Percentiles rank a stretch among this genome's conserved stretches.
Conservation (phyloP, 2,888 invertebrate species). For the Acanthosepion lycidas region DNA sequence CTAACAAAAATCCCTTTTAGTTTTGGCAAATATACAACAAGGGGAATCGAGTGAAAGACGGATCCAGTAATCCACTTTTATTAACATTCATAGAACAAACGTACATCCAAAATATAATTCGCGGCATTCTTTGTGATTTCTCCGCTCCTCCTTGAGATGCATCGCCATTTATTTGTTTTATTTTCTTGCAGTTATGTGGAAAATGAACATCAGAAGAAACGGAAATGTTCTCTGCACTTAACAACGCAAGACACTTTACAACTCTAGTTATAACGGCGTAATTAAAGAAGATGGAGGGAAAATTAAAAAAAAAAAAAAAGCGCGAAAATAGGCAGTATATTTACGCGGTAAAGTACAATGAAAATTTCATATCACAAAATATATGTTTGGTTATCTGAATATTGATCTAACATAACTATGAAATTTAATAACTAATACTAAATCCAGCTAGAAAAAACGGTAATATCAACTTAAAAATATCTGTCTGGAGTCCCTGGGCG, state of each 20-base stretch:
- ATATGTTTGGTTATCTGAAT: too few relatives aligned
- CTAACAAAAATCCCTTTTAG: not conserved
- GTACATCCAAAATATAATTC: not conserved
- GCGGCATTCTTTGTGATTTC: not conserved
- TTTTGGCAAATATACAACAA: slow-evolving; percentile 2
- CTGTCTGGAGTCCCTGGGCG: too few relatives aligned
- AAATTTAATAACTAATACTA: too few relatives aligned
- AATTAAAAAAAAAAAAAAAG: not conserved
- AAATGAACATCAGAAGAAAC: not conserved
- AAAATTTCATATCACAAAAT: too few relatives aligned
- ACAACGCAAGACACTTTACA: not conserved
- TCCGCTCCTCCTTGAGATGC: not conserved
- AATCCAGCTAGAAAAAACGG: too few relatives aligned
- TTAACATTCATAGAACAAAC: not conserved
- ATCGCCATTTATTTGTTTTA: not conserved
- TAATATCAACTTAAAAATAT: too few relatives aligned
- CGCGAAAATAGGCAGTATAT: not conserved
- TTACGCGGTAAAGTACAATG: not conserved
- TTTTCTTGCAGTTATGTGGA: not conserved
- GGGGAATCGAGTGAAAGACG: not conserved
- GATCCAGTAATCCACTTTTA: not conserved
- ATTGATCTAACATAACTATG: too few relatives aligned
- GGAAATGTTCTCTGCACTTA: not conserved
- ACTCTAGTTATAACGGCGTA: not conserved
- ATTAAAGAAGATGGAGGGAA: not conserved